phyloP scores from a whole-genome alignment of 2,113 vertebrate genomes.

The Brachirus orientalis region DNA sequence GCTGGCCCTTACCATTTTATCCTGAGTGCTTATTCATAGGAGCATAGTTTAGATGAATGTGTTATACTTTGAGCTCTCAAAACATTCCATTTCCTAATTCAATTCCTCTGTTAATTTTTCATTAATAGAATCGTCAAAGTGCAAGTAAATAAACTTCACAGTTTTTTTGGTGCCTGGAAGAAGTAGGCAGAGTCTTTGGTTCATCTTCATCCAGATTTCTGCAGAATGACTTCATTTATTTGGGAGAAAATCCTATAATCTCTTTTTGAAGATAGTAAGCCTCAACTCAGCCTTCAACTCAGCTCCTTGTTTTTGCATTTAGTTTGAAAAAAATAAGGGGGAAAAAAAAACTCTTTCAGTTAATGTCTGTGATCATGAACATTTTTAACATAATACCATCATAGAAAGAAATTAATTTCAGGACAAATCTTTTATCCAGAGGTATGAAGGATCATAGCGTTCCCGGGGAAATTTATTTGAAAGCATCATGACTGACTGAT shows the following conservation, averaged over 20 bases:
- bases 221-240: conserved; percentile 19
- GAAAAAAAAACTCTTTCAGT: too few species aligned
- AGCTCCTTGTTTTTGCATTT: not conserved
- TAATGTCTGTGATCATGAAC: too few species aligned
- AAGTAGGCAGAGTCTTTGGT: conserved; percentile 5
- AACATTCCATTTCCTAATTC: conserved; percentile 47
- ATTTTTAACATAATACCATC: too few species aligned
- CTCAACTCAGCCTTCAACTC: conserved; percentile 1
- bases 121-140: conserved; percentile 50
- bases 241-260: conserved; percentile 1
- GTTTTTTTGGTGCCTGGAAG: conserved; percentile 35
- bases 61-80: conserved; percentile 33
- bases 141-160: conserved; percentile 69
- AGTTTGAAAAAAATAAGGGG: too few species aligned
- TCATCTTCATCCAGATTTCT: conserved; percentile 15
- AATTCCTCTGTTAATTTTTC: conserved; percentile 54
- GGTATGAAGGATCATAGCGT: not conserved
- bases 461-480: too few species aligned
- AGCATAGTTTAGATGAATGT: conserved; percentile 43
- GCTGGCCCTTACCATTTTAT: conserved; percentile 17
- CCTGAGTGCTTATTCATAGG: conserved; percentile 53
- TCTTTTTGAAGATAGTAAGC: not conserved
- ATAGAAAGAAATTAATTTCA: not conserved
- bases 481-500: too few species aligned
- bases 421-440: conserved; percentile 12